phyloP scores from a whole-genome alignment of 2,888 invertebrate genomes.

The Spisula solida region DNA sequence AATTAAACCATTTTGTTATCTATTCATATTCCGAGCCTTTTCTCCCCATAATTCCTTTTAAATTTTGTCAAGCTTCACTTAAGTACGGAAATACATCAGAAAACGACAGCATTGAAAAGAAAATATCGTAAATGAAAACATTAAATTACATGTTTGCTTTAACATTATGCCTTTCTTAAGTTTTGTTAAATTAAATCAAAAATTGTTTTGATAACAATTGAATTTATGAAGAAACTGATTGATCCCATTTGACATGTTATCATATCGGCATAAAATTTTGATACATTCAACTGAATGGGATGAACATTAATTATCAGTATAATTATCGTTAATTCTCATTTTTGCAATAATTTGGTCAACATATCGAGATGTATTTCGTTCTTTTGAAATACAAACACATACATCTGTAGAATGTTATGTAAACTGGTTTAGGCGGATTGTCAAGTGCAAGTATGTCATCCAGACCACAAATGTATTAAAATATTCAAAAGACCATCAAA shows the following conservation, averaged over 20 bases:
- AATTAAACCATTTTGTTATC: conserved; percentile 58
- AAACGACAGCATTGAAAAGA: background rate
- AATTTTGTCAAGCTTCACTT: conserved; percentile 44
- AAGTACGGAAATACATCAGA: conserved; percentile 44
- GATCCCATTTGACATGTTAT: background rate
- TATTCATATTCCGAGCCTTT: conserved; percentile 46
- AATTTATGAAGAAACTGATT: background rate
- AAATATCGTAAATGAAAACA: background rate
- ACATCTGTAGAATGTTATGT: no score
- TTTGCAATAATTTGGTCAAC: no score
- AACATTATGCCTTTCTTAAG: background rate
- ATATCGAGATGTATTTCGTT: no score
- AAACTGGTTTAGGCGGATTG: no score
- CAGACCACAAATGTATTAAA: background rate
- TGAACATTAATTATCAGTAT: background rate
- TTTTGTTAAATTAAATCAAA: conserved; percentile 12
- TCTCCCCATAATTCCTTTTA: conserved; percentile 47
- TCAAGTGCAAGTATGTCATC: no score
- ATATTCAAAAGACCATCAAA: conserved; percentile 7
- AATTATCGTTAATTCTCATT: background rate
- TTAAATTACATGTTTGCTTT: conserved; percentile 17
- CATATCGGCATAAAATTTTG: background rate
- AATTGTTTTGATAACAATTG: background rate
- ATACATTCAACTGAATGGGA: background rate
- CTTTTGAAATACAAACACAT: no score